Evolutionary conservation across 2,797 vertebrate species (phyloP).

Genomic region (Emydoidea blandingii): DNA sequence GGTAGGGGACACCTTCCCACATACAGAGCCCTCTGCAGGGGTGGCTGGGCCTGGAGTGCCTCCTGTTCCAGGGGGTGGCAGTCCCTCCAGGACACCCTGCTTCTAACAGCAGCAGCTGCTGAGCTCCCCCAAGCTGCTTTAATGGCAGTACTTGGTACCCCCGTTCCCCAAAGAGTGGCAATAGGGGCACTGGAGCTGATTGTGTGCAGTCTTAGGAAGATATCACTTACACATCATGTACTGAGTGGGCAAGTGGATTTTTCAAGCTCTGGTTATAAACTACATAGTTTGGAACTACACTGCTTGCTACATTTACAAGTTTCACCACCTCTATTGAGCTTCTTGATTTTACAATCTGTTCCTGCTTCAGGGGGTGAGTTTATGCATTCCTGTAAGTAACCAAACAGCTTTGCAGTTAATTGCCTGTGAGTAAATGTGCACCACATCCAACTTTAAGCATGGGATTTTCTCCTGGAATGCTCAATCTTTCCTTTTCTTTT

Average conservation of each 20-base stretch:
- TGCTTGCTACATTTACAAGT: background rate
- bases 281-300: background rate
- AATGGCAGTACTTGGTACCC: fast-evolving
- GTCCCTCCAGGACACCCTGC: background rate
- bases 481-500: background rate
- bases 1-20: background rate
- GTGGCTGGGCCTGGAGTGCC: fast-evolving
- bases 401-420: background rate
- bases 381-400: background rate
- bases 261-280: background rate
- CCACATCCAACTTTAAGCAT: fast-evolving
- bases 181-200: background rate
- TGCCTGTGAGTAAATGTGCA: background rate
- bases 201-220: background rate
- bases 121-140: background rate
- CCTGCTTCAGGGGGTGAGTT: background rate
- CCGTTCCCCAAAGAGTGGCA: background rate
- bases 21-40: fast-evolving
- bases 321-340: background rate
- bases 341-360: background rate
- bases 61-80: fast-evolving
- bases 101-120: background rate
- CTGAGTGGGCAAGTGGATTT: background rate
- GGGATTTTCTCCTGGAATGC: fast-evolving
- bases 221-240: background rate